Evolutionary conservation across 2,113 vertebrate species (phyloP).

Genomic region (Pomatostomus ruficeps): DNA sequence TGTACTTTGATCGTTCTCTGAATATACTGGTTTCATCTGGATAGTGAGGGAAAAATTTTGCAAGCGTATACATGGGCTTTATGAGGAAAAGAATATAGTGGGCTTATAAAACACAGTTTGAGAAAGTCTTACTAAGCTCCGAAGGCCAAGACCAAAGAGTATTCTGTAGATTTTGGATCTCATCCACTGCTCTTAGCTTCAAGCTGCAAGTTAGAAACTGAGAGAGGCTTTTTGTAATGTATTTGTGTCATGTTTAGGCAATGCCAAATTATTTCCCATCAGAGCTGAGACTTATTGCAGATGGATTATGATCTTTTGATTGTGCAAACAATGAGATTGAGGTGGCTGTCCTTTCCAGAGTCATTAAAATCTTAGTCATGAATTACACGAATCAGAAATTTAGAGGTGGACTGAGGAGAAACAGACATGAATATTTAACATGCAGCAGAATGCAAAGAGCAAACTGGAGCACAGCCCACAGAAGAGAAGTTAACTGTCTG

Average conservation of each 20-base stretch:
- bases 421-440: neutral
- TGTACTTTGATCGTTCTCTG: conserved; percentile 61
- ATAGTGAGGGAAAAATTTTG: neutral
- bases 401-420: neutral
- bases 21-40: conserved; percentile 46
- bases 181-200: neutral
- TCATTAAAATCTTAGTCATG: neutral
- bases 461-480: neutral
- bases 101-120: conserved; percentile 22
- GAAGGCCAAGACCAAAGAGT: conserved; percentile 10
- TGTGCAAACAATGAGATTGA: neutral
- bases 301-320: neutral
- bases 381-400: neutral
- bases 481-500: neutral
- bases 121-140: conserved; percentile 23
- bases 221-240: neutral
- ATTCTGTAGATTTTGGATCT: conserved; percentile 43
- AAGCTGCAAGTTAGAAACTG: neutral
- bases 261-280: neutral
- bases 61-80: neutral
- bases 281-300: neutral
- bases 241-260: neutral
- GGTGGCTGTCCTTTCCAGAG: neutral
- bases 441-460: neutral
- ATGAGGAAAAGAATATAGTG: conserved; percentile 22